Evolutionary conservation across 2,888 invertebrate genomes (phyloP), one percentile per base, ranked within the genome.

Genomic region (Malachius bipustulatus): DNA sequence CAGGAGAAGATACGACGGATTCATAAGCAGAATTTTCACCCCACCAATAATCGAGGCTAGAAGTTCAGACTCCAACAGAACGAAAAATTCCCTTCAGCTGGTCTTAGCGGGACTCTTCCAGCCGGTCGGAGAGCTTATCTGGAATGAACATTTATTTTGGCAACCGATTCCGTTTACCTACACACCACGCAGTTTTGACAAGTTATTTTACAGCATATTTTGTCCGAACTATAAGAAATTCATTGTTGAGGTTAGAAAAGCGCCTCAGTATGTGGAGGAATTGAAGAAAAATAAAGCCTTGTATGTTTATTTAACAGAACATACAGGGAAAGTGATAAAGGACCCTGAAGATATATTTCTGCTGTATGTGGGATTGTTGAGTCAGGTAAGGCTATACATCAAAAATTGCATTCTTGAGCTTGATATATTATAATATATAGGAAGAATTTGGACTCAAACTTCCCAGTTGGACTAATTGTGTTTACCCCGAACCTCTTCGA

Each of bases 191-290:
- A n/a, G n/a, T n/a, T n/a, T n/a, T n/a, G n/a, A n/a, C n/a, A n/a
- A 32, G 32, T 8, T 32, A 6, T 16, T 35, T 14, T 9, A 4
- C n/a, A 30, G 29, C 8, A 12, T 15, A n/a, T 3, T 2, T 11
- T 35, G 35, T 30, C 35, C 30, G 3, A 35, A 30, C 14, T 35
- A 16, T 15, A 6, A 16, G 9, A 30, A 30, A 30, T n/a, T 12
- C 10, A 9, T 10, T 3, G 13, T 11, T 3, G 30, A 27, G 4
- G 28, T n/a, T 29, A 26, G 3, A 11, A 2, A 30, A 3, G 9
- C 30, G 4, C 1, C n/a, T 2, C 10, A 14, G 9, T 35, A 12
- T 30, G 8, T 15, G 12, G 16, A 1, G 1, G 11, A 15, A 27
- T 30, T 35, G 4, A 12, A 14, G 4, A 14, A 27, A 13, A 4